phyloP scores from a whole-genome alignment of 2,113 vertebrate species.

The Mustela nigripes region DNA sequence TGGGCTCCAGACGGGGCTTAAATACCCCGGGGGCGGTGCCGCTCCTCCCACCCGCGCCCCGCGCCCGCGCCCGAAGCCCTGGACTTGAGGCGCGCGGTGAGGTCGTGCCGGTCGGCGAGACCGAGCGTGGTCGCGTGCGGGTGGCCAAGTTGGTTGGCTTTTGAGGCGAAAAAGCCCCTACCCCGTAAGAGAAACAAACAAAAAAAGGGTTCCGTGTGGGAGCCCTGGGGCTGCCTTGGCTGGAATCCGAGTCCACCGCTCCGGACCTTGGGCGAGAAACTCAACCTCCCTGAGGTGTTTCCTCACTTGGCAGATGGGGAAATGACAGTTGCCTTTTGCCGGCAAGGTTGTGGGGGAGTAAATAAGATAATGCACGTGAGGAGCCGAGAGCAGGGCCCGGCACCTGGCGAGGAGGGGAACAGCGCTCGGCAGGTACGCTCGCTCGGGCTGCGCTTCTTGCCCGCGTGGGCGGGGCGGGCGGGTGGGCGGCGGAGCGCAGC shows the following conservation, averaged over 20 bases:
- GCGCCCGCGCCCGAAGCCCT: background rate
- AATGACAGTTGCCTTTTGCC: background rate
- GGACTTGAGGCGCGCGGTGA: background rate
- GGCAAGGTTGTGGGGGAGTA: background rate
- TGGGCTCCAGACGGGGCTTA: background rate
- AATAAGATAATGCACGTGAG: background rate
- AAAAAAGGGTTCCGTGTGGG: background rate
- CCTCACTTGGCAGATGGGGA: background rate
- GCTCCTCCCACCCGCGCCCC: background rate
- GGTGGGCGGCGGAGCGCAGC: background rate
- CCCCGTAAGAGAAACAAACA: too few relatives aligned
- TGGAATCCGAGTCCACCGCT: background rate
- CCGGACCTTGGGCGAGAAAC: background rate
- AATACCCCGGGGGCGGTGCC: conserved; percentile 54
- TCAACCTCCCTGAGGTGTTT: background rate
- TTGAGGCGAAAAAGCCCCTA: background rate
- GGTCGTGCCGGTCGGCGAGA: background rate
- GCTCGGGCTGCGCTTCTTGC: fast-evolving
- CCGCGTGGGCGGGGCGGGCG: background rate
- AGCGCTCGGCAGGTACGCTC: background rate
- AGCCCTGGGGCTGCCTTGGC: background rate
- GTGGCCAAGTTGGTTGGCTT: conserved; percentile 8
- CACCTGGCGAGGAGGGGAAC: background rate
- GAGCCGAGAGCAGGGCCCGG: background rate
- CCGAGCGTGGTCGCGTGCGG: background rate